These are phyloP conservation scores for Sparus aurata DNA, from an alignment of 2,797 vertebrate genomes.

Conservation along the genomic window DNA sequence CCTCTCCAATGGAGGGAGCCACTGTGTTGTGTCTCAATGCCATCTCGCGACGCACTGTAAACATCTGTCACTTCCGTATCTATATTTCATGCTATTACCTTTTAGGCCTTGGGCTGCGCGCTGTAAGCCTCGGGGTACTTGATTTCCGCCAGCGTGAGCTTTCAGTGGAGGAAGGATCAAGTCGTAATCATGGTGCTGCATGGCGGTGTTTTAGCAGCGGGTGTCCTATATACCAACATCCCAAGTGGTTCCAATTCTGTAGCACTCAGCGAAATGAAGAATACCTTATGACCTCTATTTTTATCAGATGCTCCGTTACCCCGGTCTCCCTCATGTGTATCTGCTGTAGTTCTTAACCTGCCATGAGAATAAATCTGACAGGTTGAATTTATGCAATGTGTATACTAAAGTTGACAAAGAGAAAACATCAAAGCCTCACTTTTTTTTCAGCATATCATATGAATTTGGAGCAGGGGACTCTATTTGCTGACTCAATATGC, in stretches of 20 bases:
- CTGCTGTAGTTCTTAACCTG: conserved; percentile 52
- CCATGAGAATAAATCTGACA: conserved; percentile 54
- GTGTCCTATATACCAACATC: conserved; percentile 84
- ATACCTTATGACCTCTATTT: conserved; percentile 84
- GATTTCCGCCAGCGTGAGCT: conserved; percentile 80
- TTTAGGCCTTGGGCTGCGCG: conserved; percentile 82
- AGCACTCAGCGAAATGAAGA: conserved; percentile 84
- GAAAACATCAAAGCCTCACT: conserved; percentile 25
- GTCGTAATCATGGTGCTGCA: conserved; percentile 80
- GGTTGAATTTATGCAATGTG: conserved; percentile 41
- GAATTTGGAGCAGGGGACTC: conserved; percentile 24
- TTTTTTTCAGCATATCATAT: conserved; percentile 6
- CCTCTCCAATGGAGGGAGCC: conserved; percentile 78
- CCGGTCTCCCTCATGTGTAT: conserved; percentile 39
- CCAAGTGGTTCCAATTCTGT: conserved; percentile 82
- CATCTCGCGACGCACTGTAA: conserved; percentile 74
- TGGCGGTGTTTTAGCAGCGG: conserved; percentile 81
- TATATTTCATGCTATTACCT: conserved; percentile 87
- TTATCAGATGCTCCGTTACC: conserved; percentile 78
- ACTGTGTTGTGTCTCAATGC: conserved; percentile 80
- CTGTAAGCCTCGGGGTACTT: conserved; percentile 84
- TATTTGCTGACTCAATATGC: conserved; percentile 13
- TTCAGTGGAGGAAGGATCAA: conserved; percentile 81
- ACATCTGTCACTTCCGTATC: conserved; percentile 82
- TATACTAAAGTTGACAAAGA: conserved; percentile 37